phyloP scores from a whole-genome alignment of 2,888 invertebrate genomes.

The Zaprionus lineosus region DNA sequence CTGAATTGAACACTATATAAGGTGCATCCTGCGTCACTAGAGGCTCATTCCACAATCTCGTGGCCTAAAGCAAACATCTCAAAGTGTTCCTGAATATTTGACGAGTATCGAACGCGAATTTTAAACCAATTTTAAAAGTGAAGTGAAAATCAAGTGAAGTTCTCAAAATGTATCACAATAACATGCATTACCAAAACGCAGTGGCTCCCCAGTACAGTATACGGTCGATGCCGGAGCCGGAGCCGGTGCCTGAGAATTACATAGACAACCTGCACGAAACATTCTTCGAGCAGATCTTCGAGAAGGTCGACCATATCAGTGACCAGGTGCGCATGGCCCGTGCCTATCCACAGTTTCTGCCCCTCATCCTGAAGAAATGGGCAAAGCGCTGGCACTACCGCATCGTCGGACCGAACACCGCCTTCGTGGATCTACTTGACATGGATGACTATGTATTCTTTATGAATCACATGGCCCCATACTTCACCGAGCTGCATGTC shows the following conservation, averaged over 20 bases:
- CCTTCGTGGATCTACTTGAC: constrained; percentile 47
- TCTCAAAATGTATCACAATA: constrained; percentile 45
- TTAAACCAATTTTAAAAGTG: not conserved
- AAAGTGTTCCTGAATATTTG: no score
- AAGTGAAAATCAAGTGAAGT: not conserved
- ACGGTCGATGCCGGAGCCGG: constrained; percentile 13
- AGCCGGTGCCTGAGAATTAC: constrained; percentile 41
- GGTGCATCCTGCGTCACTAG: not conserved
- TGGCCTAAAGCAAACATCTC: constrained; percentile 18
- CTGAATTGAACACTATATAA: not conserved
- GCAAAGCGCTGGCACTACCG: constrained; percentile 41
- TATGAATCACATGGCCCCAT: constrained; percentile 59
- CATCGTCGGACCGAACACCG: constrained; percentile 56
- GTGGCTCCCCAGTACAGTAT: no score
- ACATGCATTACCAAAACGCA: constrained; percentile 39
- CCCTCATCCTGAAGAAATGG: constrained; percentile 54
- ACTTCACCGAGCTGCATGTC: constrained; percentile 63
- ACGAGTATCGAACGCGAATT: no score
- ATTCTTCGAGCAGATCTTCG: constrained; percentile 69
- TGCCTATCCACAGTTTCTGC: constrained; percentile 67
- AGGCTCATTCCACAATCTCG: constrained; percentile 24
- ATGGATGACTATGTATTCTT: constrained; percentile 69
- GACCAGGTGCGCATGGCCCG: constrained; percentile 70
- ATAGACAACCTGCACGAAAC: constrained; percentile 61
- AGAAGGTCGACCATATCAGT: constrained; percentile 46